Evolutionary conservation across 2,113 vertebrate genomes (phyloP).

Genomic region (Morphnarchus princeps): DNA sequence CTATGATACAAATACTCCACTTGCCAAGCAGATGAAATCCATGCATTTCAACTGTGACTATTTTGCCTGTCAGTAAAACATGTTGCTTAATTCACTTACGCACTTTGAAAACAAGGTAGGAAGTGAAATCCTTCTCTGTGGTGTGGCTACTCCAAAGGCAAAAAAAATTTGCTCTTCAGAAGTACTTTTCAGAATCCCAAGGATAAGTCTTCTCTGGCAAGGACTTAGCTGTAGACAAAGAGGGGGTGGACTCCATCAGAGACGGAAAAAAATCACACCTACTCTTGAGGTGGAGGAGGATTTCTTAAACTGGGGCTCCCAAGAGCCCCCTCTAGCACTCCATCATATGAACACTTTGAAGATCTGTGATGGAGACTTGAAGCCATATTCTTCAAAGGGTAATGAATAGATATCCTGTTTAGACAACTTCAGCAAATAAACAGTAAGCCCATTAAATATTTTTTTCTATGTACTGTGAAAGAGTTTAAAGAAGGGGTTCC

Average conservation of each 20-base stretch:
- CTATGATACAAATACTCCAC: neutral
- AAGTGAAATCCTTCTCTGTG: neutral
- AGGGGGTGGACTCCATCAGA: constrained; percentile 45
- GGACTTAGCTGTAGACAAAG: constrained; percentile 20
- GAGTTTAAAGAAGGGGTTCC: neutral
- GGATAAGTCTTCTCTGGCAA: neutral
- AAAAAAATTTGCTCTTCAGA: neutral
- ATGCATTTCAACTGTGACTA: neutral
- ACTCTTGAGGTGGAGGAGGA: constrained; percentile 45
- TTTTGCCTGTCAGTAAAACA: neutral
- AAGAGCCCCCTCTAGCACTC: constrained; percentile 37
- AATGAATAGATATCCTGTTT: neutral
- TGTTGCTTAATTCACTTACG: neutral
- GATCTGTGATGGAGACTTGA: constrained; percentile 1
- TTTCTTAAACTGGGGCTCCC: constrained; percentile 40
- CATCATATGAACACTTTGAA: constrained; percentile 32
- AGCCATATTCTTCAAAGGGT: constrained; percentile 46
- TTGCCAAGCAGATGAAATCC: neutral
- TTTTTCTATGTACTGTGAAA: neutral
- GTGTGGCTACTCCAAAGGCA: neutral
- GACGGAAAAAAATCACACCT: constrained; percentile 21
- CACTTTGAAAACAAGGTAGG: constrained; percentile 1
- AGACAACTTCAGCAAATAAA: constrained; percentile 12
- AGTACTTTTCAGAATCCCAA: constrained; percentile 7
- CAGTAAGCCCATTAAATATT: neutral